Percentiles rank a stretch among this genome's conserved stretches.
Evolutionary conservation across 2,113 vertebrate species (phyloP).

Genomic region (Amazona vittata): DNA sequence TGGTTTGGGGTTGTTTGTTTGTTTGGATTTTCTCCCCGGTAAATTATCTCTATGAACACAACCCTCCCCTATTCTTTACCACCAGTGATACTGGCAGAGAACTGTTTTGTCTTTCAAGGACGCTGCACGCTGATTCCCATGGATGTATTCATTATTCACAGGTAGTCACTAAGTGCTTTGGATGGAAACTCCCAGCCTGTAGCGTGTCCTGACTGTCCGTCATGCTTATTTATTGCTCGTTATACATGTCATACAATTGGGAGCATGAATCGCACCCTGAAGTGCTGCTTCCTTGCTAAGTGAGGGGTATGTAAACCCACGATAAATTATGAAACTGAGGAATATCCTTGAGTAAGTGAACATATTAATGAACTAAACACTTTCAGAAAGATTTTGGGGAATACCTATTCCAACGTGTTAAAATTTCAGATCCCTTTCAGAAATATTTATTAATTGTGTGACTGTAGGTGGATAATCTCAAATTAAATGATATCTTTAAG

Average conservation of each 20-base stretch:
- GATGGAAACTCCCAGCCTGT: neutral
- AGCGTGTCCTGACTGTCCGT: neutral
- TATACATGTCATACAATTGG: neutral
- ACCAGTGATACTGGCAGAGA: neutral
- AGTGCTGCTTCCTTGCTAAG: neutral
- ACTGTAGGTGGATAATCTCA: neutral
- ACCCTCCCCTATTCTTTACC: neutral
- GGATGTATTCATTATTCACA: slow-evolving; percentile 4
- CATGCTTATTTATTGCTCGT: neutral
- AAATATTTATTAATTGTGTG: neutral
- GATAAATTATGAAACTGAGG: neutral
- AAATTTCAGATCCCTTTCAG: neutral
- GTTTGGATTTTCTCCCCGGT: neutral
- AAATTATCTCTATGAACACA: neutral
- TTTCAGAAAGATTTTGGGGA: neutral
- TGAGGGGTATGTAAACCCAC: neutral
- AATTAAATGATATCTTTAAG: neutral
- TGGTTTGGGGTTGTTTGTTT: neutral
- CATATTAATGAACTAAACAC: neutral
- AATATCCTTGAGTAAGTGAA: neutral
- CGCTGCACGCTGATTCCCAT: neutral
- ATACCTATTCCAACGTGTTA: neutral
- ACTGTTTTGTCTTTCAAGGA: neutral
- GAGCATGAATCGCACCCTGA: neutral
- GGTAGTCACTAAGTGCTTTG: neutral